Evolutionary conservation across 2,113 vertebrate species (phyloP).

Genomic region (Nerophis lumbriciformis): DNA sequence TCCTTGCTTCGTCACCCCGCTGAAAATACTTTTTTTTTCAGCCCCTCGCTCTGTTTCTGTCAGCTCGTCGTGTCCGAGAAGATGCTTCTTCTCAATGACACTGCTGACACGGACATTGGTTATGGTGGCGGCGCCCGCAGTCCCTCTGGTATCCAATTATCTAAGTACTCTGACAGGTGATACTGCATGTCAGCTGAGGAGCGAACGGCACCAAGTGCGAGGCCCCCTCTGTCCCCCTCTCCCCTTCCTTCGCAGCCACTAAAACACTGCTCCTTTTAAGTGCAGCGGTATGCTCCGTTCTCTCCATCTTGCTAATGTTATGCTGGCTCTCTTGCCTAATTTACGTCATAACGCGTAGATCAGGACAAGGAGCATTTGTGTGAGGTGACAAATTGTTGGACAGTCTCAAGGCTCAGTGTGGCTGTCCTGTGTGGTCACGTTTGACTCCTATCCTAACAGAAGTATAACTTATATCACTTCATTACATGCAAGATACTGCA

Average conservation of each 20-base stretch:
- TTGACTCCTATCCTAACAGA: neutral
- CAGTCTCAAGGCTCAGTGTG: constrained; percentile 43
- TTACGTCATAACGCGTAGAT: constrained; percentile 76
- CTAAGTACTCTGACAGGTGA: constrained; percentile 85
- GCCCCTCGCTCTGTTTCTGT: constrained; percentile 50
- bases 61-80: constrained; percentile 53
- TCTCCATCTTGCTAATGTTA: constrained; percentile 80
- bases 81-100: constrained; percentile 52
- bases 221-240: constrained; percentile 54
- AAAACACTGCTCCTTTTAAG: constrained; percentile 84
- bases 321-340: constrained; percentile 71
- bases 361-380: constrained; percentile 71
- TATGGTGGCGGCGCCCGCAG: constrained; percentile 55
- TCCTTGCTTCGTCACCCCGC: constrained; percentile 48
- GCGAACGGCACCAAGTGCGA: constrained; percentile 55
- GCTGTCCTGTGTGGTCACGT: constrained; percentile 8
- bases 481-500: constrained; percentile 1
- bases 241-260: constrained; percentile 69
- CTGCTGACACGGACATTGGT: constrained; percentile 63
- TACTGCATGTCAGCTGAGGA: constrained; percentile 87
- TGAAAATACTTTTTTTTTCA: constrained; percentile 60
- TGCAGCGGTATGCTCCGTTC: constrained; percentile 76
- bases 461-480: neutral
- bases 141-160: constrained; percentile 74
- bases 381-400: constrained; percentile 73